Conservation (phyloP, 1,140 invertebrate genomes). For the Caligus rogercresseyi region DNA sequence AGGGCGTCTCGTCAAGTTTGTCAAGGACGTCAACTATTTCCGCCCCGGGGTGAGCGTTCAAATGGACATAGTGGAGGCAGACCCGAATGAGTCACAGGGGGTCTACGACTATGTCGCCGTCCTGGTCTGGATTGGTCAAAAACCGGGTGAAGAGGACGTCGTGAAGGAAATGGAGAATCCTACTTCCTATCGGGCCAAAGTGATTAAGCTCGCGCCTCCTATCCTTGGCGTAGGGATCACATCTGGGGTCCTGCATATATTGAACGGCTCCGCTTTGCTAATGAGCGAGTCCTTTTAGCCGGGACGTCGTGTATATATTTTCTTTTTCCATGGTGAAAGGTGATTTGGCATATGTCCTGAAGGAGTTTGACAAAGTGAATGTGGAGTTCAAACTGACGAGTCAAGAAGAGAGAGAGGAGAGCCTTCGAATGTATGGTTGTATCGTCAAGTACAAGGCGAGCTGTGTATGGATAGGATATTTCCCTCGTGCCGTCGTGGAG, state of each 20-base stretch:
- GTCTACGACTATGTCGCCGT: neutral
- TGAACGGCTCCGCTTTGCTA: neutral
- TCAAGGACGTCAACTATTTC: neutral
- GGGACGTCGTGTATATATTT: constrained; percentile 4
- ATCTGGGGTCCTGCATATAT: neutral
- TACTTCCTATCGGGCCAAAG: neutral
- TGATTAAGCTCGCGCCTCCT: neutral
- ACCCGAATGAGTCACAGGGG: neutral
- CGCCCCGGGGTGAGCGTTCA: neutral
- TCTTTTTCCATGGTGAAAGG: constrained; percentile 2
- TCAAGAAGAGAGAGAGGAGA: neutral
- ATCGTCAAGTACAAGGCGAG: neutral
- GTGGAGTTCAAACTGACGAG: neutral
- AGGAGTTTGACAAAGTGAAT: neutral
- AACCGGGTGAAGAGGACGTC: neutral
- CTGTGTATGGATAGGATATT: constrained; percentile 3
- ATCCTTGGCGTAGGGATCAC: neutral
- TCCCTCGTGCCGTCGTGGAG: constrained; percentile 1
- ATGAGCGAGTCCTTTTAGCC: constrained; percentile 6
- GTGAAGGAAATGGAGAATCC: neutral
- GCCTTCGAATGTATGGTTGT: neutral
- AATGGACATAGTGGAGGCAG: neutral
- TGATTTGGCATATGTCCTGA: constrained; percentile 8
- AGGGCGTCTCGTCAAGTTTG: neutral
- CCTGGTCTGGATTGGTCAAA: neutral